A percentile compares a stretch with the other conserved stretches of the same genome.
These are phyloP conservation scores for Diaphora mendica DNA, from an alignment of 2,888 invertebrate species.

Conservation along the genomic window DNA sequence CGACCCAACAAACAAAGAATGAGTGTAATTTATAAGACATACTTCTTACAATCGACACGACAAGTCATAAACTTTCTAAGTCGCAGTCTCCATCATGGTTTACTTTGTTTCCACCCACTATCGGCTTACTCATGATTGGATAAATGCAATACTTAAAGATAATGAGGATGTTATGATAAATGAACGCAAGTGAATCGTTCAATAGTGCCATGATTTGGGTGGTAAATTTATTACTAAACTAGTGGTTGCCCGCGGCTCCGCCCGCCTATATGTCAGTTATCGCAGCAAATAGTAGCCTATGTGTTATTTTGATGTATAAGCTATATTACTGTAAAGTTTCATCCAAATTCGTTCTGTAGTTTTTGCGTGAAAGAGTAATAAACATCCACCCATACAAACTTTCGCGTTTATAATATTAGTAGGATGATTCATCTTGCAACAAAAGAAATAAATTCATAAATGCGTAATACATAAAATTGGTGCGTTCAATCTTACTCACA, in stretches of 20 bases:
- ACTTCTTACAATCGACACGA: background rate
- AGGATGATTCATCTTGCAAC: background rate
- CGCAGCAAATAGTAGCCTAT: no score
- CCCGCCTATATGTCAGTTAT: no score
- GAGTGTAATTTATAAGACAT: background rate
- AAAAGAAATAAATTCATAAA: background rate
- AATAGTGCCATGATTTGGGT: background rate
- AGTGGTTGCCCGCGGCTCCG: no score
- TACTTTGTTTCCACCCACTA: slow-evolving; percentile 13
- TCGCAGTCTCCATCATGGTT: background rate
- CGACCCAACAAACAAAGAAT: background rate
- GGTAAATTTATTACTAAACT: background rate
- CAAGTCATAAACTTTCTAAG: background rate
- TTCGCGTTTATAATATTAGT: no score
- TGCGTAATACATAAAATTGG: background rate
- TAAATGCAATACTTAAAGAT: slow-evolving; percentile 13
- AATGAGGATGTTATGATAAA: slow-evolving; percentile 21
- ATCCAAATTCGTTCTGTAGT: no score
- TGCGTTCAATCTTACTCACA: background rate
- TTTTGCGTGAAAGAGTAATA: no score
- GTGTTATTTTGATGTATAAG: no score
- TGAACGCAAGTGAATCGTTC: background rate
- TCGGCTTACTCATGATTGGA: slow-evolving; percentile 13
- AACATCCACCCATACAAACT: no score
- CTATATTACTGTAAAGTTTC: no score